Evolutionary conservation across 1,140 invertebrate species (phyloP).

Genomic region (Branchinecta lindahli): DNA sequence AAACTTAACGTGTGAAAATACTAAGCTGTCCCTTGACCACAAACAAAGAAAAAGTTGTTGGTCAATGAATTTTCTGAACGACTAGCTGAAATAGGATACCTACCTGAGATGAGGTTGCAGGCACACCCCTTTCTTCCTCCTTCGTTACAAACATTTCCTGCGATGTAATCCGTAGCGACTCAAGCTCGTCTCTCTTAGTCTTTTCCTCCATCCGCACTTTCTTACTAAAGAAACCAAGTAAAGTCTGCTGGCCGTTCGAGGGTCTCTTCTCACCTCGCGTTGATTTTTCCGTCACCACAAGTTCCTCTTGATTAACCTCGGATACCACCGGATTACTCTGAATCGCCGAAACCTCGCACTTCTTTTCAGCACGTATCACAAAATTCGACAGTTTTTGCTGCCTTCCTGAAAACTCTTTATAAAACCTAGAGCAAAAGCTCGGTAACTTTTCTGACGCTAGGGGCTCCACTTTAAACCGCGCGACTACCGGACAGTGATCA

Average conservation of each 20-base stretch:
- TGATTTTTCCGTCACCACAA: not conserved
- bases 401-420: constrained; percentile 38
- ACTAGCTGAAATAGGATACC: not conserved
- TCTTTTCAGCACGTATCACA: constrained; percentile 24
- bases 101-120: not conserved
- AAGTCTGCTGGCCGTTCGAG: not conserved
- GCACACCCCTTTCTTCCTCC: not conserved
- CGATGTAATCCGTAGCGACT: not conserved
- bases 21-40: no score
- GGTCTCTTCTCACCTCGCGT: not conserved
- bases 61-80: no score
- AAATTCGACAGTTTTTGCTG: constrained; percentile 36
- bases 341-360: not conserved
- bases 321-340: not conserved
- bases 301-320: no score
- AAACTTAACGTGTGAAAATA: no score
- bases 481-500: constrained; percentile 42
- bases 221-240: not conserved
- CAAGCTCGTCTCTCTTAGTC: not conserved
- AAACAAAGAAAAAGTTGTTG: no score
- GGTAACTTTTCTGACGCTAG: constrained; percentile 30
- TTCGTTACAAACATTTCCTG: not conserved
- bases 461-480: constrained; percentile 27
- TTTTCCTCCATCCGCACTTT: not conserved
- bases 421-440: constrained; percentile 34